A percentile compares a stretch with the other conserved stretches of the same genome.
Evolutionary conservation across 2,888 invertebrate species (phyloP).

Genomic region (Dicranocentrus wangi): DNA sequence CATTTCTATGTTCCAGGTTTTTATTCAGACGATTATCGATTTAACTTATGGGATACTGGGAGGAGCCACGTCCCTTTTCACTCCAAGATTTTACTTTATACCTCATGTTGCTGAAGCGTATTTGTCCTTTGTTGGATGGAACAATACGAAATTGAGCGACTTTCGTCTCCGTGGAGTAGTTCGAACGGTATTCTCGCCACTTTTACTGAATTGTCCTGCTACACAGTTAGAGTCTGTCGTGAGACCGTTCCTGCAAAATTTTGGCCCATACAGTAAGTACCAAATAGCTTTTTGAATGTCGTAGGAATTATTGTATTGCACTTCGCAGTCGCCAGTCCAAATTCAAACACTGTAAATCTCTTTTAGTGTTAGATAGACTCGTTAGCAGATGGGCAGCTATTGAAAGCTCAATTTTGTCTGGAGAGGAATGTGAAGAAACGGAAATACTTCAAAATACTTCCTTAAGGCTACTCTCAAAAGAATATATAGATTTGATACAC

Average conservation of each 20-base stretch:
- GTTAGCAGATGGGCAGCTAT: conserved; percentile 67
- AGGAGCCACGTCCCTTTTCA: conserved; percentile 61
- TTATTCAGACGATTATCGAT: conserved; percentile 64
- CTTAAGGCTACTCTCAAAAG: conserved; percentile 67
- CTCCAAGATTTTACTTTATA: conserved; percentile 66
- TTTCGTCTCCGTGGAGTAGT: conserved; percentile 68
- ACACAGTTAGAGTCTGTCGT: conserved; percentile 54
- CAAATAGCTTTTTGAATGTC: too few relatives aligned
- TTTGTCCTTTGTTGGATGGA: conserved; percentile 68
- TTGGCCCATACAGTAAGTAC: conserved; percentile 71
- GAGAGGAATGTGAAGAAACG: conserved; percentile 63
- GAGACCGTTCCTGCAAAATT: conserved; percentile 68
- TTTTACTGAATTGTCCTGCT: conserved; percentile 66
- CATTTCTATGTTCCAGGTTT: conserved; percentile 55
- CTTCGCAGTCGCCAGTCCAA: too few relatives aligned
- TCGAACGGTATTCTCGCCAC: conserved; percentile 66
- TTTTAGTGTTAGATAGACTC: conserved; percentile 67
- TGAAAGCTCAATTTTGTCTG: conserved; percentile 51
- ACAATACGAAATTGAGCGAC: conserved; percentile 65
- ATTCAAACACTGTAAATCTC: too few relatives aligned
- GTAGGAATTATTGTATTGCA: too few relatives aligned
- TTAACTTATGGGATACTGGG: conserved; percentile 68
- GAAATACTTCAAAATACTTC: conserved; percentile 71
- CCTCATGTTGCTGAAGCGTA: conserved; percentile 70
- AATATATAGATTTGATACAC: conserved; percentile 69